A percentile compares a stretch with the other conserved stretches of the same genome.
Evolutionary conservation across 2,797 vertebrate genomes (phyloP).

Genomic region (Craterocephalus amniculus): DNA sequence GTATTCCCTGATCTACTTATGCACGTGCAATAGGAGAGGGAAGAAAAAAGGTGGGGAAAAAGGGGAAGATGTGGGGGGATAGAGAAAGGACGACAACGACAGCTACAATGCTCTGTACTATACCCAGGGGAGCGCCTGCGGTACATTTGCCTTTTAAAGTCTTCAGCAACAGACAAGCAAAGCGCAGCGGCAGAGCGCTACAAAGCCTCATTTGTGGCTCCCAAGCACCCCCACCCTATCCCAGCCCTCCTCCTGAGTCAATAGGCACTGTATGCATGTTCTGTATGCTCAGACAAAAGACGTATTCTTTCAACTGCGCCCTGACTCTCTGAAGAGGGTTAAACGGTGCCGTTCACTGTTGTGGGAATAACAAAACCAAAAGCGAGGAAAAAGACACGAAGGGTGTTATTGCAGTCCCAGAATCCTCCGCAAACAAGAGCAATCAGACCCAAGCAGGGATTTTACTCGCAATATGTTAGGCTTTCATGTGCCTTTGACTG

Average conservation of each 20-base stretch:
- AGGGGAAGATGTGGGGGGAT: constrained; percentile 10
- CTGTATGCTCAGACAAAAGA: constrained; percentile 79
- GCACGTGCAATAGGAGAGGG: constrained; percentile 76
- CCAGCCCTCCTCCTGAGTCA: constrained; percentile 69
- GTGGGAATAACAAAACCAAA: constrained; percentile 74
- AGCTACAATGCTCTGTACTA: constrained; percentile 74
- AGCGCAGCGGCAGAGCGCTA: constrained; percentile 62
- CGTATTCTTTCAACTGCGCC: constrained; percentile 76
- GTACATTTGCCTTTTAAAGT: constrained; percentile 84
- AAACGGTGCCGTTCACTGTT: constrained; percentile 72
- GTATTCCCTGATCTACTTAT: constrained; percentile 87
- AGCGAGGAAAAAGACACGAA: constrained; percentile 49
- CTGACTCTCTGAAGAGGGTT: constrained; percentile 77
- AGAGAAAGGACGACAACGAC: constrained; percentile 72
- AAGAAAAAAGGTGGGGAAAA: constrained; percentile 34
- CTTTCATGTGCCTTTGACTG: constrained; percentile 72
- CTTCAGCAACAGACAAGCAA: constrained; percentile 71
- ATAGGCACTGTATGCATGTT: constrained; percentile 77
- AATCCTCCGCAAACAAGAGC: constrained; percentile 66
- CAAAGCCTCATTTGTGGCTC: constrained; percentile 77
- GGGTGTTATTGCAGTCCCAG: constrained; percentile 60
- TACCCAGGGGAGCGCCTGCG: constrained; percentile 79
- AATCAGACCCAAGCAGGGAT: constrained; percentile 66
- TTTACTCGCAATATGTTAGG: constrained; percentile 60
- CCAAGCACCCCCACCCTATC: constrained; percentile 53